phyloP scores from a whole-genome alignment of 2,888 invertebrate species.

The Autographa gamma region DNA sequence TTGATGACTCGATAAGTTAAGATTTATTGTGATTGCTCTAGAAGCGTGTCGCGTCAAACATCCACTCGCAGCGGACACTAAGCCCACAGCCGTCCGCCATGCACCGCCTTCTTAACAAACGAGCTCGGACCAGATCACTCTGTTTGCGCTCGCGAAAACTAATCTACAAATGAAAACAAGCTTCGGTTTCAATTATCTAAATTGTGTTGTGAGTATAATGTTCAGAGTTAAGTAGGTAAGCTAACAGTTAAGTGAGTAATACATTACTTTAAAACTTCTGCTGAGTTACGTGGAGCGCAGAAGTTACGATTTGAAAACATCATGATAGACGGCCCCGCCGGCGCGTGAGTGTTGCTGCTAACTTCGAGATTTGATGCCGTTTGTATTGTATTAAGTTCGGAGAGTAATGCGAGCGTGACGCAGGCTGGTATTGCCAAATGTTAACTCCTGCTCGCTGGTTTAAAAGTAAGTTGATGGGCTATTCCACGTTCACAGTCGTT shows the following conservation, averaged over 20 bases:
- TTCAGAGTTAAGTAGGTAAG: slow-evolving; percentile 6
- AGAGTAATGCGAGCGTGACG: not conserved
- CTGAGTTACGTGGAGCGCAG: slow-evolving; percentile 6
- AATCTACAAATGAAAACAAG: slow-evolving; percentile 38
- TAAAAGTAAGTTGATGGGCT: slow-evolving; percentile 35
- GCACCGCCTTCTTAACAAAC: slow-evolving; percentile 20
- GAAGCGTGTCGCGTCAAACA: slow-evolving; percentile 6
- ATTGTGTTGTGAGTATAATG: slow-evolving; percentile 31
- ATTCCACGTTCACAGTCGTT: slow-evolving; percentile 35
- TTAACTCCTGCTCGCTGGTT: slow-evolving; percentile 22
- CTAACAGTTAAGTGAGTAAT: slow-evolving; percentile 21
- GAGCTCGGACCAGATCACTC: slow-evolving; percentile 10
- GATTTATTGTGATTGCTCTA: slow-evolving; percentile 17
- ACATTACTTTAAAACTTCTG: slow-evolving; percentile 24
- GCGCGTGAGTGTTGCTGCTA: slow-evolving; percentile 6
- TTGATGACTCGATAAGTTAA: slow-evolving; percentile 3
- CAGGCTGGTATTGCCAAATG: slow-evolving; percentile 10
- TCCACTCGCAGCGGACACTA: not conserved
- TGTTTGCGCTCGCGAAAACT: slow-evolving; percentile 24
- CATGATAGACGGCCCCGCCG: slow-evolving; percentile 20
- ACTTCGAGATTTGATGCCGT: slow-evolving; percentile 13
- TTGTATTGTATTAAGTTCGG: not conserved
- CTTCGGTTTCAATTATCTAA: slow-evolving; percentile 49
- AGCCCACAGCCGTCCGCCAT: slow-evolving; percentile 3
- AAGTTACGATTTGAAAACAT: slow-evolving; percentile 47